Conservation (phyloP, 2,797 vertebrate species). For the Echeneis naucrates region DNA sequence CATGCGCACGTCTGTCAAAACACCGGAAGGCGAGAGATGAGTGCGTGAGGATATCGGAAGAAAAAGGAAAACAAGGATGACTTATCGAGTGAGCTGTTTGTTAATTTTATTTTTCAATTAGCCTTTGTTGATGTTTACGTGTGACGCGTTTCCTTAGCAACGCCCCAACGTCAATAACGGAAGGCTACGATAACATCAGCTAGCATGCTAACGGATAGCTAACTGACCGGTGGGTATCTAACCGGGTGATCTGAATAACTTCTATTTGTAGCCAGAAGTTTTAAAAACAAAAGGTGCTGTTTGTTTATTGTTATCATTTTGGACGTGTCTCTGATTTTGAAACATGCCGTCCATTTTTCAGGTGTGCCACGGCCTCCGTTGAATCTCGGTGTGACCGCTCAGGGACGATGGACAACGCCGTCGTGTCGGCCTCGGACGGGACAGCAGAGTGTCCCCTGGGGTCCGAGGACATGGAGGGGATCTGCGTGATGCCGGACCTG, state of each 20-base stretch:
- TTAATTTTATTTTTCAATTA: constrained; percentile 64
- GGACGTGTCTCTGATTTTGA: background rate
- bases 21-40: constrained; percentile 1
- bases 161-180: no score
- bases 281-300: no score
- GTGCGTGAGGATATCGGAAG: background rate
- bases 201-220: constrained; percentile 55
- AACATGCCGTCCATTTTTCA: background rate
- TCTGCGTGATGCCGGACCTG: constrained; percentile 89
- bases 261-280: rapidly evolving
- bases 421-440: constrained; percentile 56
- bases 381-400: constrained; percentile 28
- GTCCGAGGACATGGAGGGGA: constrained; percentile 87
- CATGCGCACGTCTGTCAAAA: constrained; percentile 60
- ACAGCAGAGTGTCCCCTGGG: constrained; percentile 71
- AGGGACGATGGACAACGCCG: constrained; percentile 56
- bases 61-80: constrained; percentile 54
- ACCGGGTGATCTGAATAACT: background rate
- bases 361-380: constrained; percentile 8
- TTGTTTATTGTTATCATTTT: background rate
- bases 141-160: background rate
- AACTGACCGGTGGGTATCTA: background rate
- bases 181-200: constrained; percentile 44
- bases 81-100: constrained; percentile 22
- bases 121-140: rapidly evolving